Evolutionary conservation across 2,113 vertebrate genomes (phyloP), one percentile per base, ranked within the genome.

Genomic region (Equus przewalskii): DNA sequence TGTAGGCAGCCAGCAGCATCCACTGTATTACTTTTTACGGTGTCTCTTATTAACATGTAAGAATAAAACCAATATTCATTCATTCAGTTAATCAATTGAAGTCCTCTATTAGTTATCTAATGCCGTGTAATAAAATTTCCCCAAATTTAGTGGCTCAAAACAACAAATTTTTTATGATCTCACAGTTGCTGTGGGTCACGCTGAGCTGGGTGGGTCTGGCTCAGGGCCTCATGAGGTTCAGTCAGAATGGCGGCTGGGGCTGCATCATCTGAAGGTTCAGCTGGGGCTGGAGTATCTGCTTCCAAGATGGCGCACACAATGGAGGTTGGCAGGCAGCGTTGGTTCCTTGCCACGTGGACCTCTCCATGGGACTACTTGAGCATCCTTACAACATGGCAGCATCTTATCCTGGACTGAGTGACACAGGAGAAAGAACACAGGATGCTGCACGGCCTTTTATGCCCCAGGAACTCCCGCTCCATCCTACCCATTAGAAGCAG

Each of bases 401-500:
- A 9, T 56, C 82, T 56, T 26, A 33, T 16, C 51, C 72, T 3
- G 10, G 46, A 15, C 86, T 0, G 1, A 67, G 41, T 1, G 72
- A 11, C 41, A 46, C 41, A 15, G n/a, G 81, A 46, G 58, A 44
- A 65, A 44, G n/a, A 19, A 30, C 62, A 16, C 15, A 36, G 28
- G 51, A 6, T 1, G 33, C 65, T 13, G 24, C 14, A 26, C 5
- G 8, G 19, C 2, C 22, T 51, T 36, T 49, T 21, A 0, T 9
- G 41, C 30, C 24, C 51, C 13, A 2, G 62, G 18, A 15, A 44
- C 72, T 15, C 15, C 24, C 21, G 1, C 24, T 24, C 0, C 8
- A 11, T 14, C 33, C 69, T 28, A 0, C 15, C 73, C 7, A 4
- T 21, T 36, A 49, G 62, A 15, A 70, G 62, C 15, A 30, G 80